These are phyloP conservation scores for Rhinoptilus africanus DNA, from an alignment of 2,113 vertebrate species.

Conservation along the genomic window DNA sequence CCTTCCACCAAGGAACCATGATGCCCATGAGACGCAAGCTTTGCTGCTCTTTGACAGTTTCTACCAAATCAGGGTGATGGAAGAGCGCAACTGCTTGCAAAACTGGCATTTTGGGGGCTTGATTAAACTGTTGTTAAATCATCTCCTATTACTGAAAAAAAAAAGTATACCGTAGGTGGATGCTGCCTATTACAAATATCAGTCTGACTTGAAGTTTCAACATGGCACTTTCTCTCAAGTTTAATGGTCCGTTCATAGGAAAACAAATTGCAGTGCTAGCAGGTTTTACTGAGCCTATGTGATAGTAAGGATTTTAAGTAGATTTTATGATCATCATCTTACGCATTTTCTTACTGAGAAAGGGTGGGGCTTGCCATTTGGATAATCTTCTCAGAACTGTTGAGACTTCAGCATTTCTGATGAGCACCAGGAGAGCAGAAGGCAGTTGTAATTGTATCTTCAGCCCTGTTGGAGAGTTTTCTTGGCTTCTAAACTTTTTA, in stretches of 20 bases:
- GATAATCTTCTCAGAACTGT: neutral
- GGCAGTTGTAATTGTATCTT: neutral
- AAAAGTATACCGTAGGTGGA: neutral
- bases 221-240: fast-evolving
- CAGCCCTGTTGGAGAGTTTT: neutral
- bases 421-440: neutral
- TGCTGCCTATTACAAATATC: fast-evolving
- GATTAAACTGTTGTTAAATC: neutral
- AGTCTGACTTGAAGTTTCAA: neutral
- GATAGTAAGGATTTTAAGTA: neutral
- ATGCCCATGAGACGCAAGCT: neutral
- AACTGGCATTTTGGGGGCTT: too few relatives aligned
- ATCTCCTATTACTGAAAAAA: neutral
- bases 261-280: neutral
- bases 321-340: neutral
- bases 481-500: neutral
- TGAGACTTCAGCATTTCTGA: neutral
- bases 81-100: neutral
- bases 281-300: neutral
- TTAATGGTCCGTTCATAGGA: neutral
- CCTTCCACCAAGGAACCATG: neutral
- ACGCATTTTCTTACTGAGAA: neutral
- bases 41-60: neutral
- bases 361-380: neutral
- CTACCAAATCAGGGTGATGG: neutral